phyloP scores from a whole-genome alignment of 1,140 invertebrate species.

The Euglossa dilemma region DNA sequence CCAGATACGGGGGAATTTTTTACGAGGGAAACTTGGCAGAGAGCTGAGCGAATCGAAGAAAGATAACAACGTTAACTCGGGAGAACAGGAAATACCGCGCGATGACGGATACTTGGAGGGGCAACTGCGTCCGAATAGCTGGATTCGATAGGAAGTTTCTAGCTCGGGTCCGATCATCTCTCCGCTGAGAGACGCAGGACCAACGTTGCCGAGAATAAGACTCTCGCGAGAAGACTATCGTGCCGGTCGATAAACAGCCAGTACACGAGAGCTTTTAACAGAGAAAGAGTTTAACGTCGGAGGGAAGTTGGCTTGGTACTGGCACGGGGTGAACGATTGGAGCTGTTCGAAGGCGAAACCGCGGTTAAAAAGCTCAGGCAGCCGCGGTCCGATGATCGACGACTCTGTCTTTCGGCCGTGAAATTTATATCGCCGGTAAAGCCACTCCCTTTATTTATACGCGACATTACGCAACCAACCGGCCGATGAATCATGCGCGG shows the following conservation, averaged over 20 bases:
- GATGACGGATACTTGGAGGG: no score
- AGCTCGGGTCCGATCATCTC: no score
- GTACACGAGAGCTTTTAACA: neutral
- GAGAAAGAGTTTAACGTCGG: neutral
- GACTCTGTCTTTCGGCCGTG: neutral
- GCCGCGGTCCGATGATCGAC: neutral
- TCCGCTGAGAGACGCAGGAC: neutral
- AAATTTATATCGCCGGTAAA: conserved; percentile 11
- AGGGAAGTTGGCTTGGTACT: neutral
- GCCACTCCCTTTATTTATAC: conserved; percentile 38
- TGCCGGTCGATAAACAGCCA: neutral
- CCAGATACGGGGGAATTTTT: no score
- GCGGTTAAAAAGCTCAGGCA: neutral
- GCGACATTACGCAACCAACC: conserved; percentile 37
- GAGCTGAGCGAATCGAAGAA: no score
- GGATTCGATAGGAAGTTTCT: no score
- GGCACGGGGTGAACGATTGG: no score
- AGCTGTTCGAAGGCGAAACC: neutral
- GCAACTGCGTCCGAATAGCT: no score
- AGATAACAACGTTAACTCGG: no score
- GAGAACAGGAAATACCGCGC: no score
- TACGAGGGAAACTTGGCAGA: no score
- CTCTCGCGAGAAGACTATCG: conserved; percentile 1
- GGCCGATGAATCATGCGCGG: conserved; percentile 56
- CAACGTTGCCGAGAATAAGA: neutral